These are phyloP conservation scores for Halcyon badia DNA, from an alignment of 2,797 vertebrate species.

Conservation along the genomic window DNA sequence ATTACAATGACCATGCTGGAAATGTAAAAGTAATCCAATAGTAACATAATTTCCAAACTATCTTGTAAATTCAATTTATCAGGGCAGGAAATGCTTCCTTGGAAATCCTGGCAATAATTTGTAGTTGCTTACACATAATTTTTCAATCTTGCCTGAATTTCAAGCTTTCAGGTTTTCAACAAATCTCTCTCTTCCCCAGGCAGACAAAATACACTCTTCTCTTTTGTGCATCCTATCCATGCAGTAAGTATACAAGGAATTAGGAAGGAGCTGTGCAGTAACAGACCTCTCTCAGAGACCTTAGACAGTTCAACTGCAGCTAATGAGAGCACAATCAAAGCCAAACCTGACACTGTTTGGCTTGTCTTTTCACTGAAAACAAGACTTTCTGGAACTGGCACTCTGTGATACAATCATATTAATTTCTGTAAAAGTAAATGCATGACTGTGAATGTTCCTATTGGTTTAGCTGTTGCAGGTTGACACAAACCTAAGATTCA, in stretches of 20 bases:
- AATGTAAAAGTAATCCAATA: fast-evolving
- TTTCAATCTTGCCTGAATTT: background rate
- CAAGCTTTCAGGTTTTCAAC: background rate
- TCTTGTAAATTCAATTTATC: background rate
- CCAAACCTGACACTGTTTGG: background rate
- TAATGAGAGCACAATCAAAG: background rate
- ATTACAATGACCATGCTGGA: background rate
- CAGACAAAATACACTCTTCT: background rate
- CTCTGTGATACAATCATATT: background rate
- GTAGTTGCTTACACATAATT: fast-evolving
- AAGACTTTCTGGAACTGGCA: background rate
- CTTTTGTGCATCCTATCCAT: background rate
- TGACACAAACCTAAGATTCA: background rate
- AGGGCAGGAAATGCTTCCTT: background rate
- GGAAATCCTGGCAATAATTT: background rate
- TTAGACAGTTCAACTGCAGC: background rate
- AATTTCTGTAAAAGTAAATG: background rate
- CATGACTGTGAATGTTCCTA: fast-evolving
- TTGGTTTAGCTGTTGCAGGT: background rate
- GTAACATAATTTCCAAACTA: background rate
- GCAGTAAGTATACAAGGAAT: background rate
- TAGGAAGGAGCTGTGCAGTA: background rate
- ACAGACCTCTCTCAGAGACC: background rate
- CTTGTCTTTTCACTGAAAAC: background rate
- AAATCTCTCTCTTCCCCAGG: background rate